Conservation (phyloP, 64 coral and sea anemone species). For the Hydrozoanthus tunicans region DNA sequence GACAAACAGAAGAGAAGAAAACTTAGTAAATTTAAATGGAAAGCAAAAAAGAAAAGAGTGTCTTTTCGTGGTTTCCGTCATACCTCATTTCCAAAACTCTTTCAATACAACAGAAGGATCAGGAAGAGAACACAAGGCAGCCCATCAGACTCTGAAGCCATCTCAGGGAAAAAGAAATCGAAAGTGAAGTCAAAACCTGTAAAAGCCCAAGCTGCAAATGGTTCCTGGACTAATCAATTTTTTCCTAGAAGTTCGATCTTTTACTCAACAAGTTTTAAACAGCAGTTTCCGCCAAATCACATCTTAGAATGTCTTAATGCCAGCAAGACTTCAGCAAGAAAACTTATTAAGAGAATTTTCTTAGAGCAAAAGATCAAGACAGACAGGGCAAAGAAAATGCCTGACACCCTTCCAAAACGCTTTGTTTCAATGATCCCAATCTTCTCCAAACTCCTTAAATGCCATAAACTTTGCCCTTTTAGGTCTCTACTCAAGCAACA, state of each 20-base stretch:
- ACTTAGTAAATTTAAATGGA: neutral
- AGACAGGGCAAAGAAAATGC: slow-evolving; percentile 13
- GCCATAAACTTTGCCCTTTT: slow-evolving; percentile 64
- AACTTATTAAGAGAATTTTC: slow-evolving; percentile 62
- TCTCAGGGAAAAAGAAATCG: neutral
- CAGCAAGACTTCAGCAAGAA: slow-evolving; percentile 54
- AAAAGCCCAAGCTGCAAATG: neutral
- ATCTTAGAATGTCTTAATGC: slow-evolving; percentile 46
- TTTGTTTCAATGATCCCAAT: slow-evolving; percentile 36
- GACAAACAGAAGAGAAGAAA: neutral
- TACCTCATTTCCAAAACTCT: neutral
- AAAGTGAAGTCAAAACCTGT: neutral
- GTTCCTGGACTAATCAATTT: slow-evolving; percentile 35
- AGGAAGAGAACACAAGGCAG: neutral
- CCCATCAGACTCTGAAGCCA: neutral
- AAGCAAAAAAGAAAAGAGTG: neutral
- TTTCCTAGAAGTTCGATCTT: slow-evolving; percentile 43
- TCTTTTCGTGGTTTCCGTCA: neutral
- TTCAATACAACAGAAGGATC: neutral
- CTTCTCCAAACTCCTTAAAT: slow-evolving; percentile 44
- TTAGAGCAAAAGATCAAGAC: slow-evolving; percentile 33
- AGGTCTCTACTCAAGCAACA: slow-evolving; percentile 46
- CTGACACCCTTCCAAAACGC: slow-evolving; percentile 50
- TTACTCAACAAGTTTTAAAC: slow-evolving; percentile 54
- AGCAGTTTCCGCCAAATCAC: slow-evolving; percentile 62